phyloP scores from a whole-genome alignment of 2,888 invertebrate genomes.

The Eupithecia subumbrata region DNA sequence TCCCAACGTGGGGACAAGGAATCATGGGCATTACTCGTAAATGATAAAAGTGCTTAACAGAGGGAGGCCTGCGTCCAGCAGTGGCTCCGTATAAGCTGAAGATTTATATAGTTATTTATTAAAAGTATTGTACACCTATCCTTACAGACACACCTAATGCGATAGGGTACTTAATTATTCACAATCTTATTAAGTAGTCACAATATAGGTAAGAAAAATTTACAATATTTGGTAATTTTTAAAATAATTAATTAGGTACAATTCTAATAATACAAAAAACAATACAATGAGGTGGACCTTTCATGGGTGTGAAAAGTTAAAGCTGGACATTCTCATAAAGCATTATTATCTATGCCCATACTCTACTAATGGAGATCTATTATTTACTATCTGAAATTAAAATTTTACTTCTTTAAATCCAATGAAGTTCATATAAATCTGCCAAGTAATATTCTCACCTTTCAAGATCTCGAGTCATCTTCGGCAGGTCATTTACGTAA shows the following conservation, averaged over 20 bases:
- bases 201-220: too few relatives aligned
- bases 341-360: not conserved
- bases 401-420: not conserved
- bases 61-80: not conserved
- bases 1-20: not conserved
- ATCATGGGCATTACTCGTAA: not conserved
- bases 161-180: too few relatives aligned
- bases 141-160: too few relatives aligned
- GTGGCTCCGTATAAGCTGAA: not conserved
- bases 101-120: too few relatives aligned
- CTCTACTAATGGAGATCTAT: not conserved
- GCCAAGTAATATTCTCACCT: not conserved
- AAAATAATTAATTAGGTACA: too few relatives aligned
- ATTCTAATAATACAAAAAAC: too few relatives aligned
- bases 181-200: too few relatives aligned
- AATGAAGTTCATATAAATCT: not conserved
- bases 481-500: not conserved
- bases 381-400: not conserved
- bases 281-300: too few relatives aligned
- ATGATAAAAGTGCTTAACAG: not conserved
- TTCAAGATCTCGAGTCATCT: conserved; percentile 3
- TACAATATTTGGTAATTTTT: too few relatives aligned
- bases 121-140: too few relatives aligned
- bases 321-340: not conserved
- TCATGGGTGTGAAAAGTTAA: not conserved